Percentiles rank a stretch among this genome's conserved stretches.
These are phyloP conservation scores for Heliconius hermathena DNA, from an alignment of 1,140 invertebrate species.

Conservation along the genomic window DNA sequence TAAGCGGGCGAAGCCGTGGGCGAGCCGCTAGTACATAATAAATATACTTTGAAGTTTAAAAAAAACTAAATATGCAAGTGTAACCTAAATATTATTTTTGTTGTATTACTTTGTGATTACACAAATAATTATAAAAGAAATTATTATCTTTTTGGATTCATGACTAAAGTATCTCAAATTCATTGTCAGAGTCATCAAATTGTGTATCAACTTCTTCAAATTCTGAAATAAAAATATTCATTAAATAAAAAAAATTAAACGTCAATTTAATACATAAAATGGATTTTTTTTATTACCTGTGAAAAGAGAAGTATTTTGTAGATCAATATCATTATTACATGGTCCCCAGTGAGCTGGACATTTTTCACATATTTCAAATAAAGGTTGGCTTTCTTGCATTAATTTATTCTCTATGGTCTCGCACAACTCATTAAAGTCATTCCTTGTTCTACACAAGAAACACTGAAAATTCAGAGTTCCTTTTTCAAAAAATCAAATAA, in stretches of 20 bases:
- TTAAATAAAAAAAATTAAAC: conserved; percentile 11
- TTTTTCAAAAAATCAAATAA: no score
- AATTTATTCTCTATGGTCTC: conserved; percentile 85
- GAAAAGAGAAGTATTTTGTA: conserved; percentile 68
- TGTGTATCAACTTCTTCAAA: conserved; percentile 80
- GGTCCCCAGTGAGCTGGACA: conserved; percentile 87
- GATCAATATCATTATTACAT: conserved; percentile 58
- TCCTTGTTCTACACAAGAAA: conserved; percentile 93
- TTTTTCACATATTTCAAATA: conserved; percentile 91
- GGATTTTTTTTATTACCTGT: conserved; percentile 50
- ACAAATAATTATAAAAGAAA: neutral
- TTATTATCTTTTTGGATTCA: neutral
- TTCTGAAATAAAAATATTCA: conserved; percentile 66
- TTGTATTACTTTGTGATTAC: neutral
- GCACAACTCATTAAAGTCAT: conserved; percentile 92
- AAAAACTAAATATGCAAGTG: neutral
- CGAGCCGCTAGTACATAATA: no score
- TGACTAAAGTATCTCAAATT: conserved; percentile 81
- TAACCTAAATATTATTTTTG: neutral
- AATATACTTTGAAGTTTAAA: neutral
- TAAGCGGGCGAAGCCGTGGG: no score
- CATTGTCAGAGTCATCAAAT: conserved; percentile 82
- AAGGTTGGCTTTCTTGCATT: conserved; percentile 87
- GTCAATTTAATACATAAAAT: neutral
- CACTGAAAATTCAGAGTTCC: conserved; percentile 83